Conservation (phyloP, 37 sponge, comb jelly and placozoan species). For the Diacarnus erythraeanus region DNA sequence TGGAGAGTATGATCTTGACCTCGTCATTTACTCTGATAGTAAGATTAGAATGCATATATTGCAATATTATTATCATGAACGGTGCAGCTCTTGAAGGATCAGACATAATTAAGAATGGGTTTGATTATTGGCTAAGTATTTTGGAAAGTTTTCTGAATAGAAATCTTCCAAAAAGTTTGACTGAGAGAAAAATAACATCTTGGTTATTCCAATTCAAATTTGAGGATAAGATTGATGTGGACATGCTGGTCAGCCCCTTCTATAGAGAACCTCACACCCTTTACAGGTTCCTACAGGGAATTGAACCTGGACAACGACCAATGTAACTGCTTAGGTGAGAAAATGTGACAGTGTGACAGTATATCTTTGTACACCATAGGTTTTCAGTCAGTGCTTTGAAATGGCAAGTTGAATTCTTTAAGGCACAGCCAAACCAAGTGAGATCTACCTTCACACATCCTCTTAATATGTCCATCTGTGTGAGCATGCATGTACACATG, state of each 20-base stretch:
- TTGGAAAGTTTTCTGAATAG: neutral
- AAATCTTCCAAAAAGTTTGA: neutral
- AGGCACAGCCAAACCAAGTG: conserved; percentile 11
- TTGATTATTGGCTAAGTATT: neutral
- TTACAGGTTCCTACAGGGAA: conserved; percentile 22
- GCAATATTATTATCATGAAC: neutral
- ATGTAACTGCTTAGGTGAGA: neutral
- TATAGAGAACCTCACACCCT: conserved; percentile 16
- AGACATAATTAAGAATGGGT: neutral
- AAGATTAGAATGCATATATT: neutral
- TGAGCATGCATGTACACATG: no score
- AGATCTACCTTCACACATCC: no score
- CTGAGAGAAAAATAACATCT: neutral
- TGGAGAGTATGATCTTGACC: conserved; percentile 48
- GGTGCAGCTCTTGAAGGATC: conserved; percentile 13
- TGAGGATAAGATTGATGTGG: conserved; percentile 32
- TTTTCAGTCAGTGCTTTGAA: conserved; percentile 54
- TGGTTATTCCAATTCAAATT: conserved; percentile 2
- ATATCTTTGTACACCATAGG: neutral
- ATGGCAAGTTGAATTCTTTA: conserved; percentile 63
- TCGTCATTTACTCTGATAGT: conserved; percentile 44
- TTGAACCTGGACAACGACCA: neutral
- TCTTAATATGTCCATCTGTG: neutral
- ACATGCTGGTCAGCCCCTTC: conserved; percentile 53
- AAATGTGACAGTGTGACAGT: no score